Percentiles rank a stretch among this genome's conserved stretches.
Conservation (phyloP, 2,113 vertebrate species). For the Xenotilapia leptura region DNA sequence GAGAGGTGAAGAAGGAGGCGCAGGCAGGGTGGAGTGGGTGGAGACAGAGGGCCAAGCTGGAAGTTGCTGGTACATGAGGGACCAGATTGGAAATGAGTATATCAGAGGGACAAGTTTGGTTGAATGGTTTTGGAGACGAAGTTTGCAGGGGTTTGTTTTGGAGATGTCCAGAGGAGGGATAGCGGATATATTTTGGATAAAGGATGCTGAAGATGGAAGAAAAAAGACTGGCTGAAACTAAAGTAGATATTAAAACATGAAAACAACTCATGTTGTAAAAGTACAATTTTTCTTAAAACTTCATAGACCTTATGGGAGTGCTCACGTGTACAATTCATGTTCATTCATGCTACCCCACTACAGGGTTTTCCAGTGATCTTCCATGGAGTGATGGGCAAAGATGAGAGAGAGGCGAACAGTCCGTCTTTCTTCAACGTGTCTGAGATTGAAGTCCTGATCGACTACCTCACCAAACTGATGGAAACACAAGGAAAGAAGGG, state of each 20-base stretch:
- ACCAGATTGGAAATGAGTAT: neutral
- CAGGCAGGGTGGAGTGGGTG: neutral
- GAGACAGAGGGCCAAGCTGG: neutral
- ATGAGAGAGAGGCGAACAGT: constrained; percentile 82
- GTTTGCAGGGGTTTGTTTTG: neutral
- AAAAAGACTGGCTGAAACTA: neutral
- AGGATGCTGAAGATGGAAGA: neutral
- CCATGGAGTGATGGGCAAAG: constrained; percentile 83
- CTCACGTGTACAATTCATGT: rapidly evolving
- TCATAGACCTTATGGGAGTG: too few species aligned
- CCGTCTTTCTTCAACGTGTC: constrained; percentile 90
- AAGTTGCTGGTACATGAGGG: neutral
- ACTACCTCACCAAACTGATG: constrained; percentile 80
- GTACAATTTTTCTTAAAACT: neutral
- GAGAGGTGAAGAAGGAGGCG: rapidly evolving
- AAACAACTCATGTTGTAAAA: neutral
- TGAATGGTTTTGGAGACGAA: rapidly evolving
- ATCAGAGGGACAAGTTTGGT: neutral
- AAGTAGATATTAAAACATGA: neutral
- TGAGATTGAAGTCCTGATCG: constrained; percentile 78
- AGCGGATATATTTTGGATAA: neutral
- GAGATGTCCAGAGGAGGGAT: neutral
- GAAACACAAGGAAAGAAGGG: constrained; percentile 73
- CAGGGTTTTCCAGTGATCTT: constrained; percentile 92
- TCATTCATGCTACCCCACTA: neutral